Base-by-base conservation (phyloP, 2,888 invertebrate species). In the Standfussiana lucernea region DNA sequence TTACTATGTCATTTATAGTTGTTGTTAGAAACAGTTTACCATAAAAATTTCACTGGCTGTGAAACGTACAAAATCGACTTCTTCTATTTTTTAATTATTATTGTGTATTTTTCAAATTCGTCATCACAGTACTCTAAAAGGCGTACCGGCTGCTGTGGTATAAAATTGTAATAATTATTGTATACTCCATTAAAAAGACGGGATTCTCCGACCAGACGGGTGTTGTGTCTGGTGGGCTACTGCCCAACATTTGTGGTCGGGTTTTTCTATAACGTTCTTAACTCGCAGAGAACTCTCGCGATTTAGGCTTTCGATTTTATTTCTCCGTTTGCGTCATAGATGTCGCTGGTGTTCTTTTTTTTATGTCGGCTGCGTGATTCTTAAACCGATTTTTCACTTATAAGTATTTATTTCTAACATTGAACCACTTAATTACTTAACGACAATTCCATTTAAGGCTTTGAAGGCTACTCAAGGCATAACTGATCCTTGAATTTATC, bases 381-480 rank as follows among this genome's bases (percentile, higher is more conserved):
- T 8, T 21, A 8, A 21, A 47, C 47, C 8, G 47, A 21, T 47
- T 47, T 47, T 47, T 47, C 47, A 21, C 47, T 47, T 47, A 47
- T 1, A 47, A 21, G 21, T 47, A 24, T 56, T 56, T n/a, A 53
- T 1, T 1, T 28, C 28, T 28, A 28, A 15, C 56, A 56, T 56
- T 56, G 6, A 56, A 56, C 56, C 56, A 15, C 28, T 56, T 64
- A 28, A 45, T 28, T n/a, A n/a, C n/a, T n/a, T 37, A 18, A 45
- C 10, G n/a, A 8, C 37, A 47, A 47, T 79, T 59, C n/a, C 32
- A n/a, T 37, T 76, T 35, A 61, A 68, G 32, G 24, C 40, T 24
- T 15, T 6, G 47, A 50, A 42, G 32, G 24, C 13, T 40, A 2
- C 15, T 28, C 0, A 50, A 61, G 24, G 35, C 28, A 28, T 62